Conservation (phyloP, 1,140 invertebrate genomes). For the Calosoma granatense region DNA sequence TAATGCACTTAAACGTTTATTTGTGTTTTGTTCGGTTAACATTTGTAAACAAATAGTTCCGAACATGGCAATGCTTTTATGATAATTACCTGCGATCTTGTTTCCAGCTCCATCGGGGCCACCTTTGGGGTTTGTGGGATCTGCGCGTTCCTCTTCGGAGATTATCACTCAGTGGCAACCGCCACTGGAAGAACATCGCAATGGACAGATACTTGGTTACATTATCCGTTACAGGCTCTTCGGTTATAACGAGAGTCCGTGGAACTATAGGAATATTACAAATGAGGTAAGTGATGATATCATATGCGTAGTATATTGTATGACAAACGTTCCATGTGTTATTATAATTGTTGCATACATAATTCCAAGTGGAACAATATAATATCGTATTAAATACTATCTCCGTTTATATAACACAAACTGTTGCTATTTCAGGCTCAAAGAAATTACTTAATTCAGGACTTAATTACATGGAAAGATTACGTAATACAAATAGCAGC, state of each 20-base stretch:
- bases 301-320: too few species aligned
- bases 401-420: too few species aligned
- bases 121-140: constrained; percentile 81
- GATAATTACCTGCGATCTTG: neutral
- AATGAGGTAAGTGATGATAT: too few species aligned
- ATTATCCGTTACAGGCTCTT: constrained; percentile 81
- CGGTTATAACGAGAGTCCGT: constrained; percentile 83
- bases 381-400: constrained; percentile 16
- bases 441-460: constrained; percentile 83
- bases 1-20: neutral
- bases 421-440: constrained; percentile 58
- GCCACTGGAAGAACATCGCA: constrained; percentile 83
- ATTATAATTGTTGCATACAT: too few species aligned
- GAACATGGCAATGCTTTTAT: neutral
- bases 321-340: too few species aligned
- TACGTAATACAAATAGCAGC: constrained; percentile 96
- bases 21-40: neutral
- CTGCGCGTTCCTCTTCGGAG: constrained; percentile 83
- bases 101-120: constrained; percentile 74
- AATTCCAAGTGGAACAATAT: too few species aligned
- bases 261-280: constrained; percentile 83
- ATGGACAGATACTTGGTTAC: constrained; percentile 91
- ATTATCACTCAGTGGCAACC: constrained; percentile 98
- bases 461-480: constrained; percentile 95
- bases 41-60: neutral